phyloP scores from a whole-genome alignment of 2,888 invertebrate species.

The Agelastica alni region DNA sequence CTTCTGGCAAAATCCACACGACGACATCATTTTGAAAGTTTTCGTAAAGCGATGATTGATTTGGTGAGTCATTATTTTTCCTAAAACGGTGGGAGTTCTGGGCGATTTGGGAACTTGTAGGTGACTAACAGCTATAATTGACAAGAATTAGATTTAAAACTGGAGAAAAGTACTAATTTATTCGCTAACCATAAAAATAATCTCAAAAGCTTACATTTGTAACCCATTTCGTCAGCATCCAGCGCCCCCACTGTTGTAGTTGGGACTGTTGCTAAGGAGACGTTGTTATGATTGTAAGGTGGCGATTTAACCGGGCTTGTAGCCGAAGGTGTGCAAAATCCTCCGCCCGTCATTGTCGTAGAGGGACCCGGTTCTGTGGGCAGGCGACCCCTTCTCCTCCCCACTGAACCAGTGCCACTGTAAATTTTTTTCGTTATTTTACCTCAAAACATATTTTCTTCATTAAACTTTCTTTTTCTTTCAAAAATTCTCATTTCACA shows the following conservation, averaged over 20 bases:
- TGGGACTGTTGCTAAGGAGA: too few species aligned
- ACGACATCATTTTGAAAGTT: conserved; percentile 85
- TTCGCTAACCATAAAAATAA: too few species aligned
- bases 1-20: conserved; percentile 83
- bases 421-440: too few species aligned
- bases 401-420: conserved; percentile 49
- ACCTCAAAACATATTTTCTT: too few species aligned
- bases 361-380: conserved; percentile 66
- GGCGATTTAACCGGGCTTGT: conserved; percentile 67
- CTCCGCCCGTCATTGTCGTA: conserved; percentile 58
- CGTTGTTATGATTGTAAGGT: conserved; percentile 59
- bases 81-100: conserved; percentile 57
- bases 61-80: conserved; percentile 80
- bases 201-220: conserved; percentile 54
- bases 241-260: conserved; percentile 52
- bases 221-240: conserved; percentile 60
- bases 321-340: conserved; percentile 55
- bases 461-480: too few species aligned
- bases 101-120: conserved; percentile 67
- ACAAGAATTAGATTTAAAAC: too few species aligned
- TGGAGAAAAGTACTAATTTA: too few species aligned
- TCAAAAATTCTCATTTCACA: too few species aligned
- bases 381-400: conserved; percentile 58
- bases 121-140: conserved; percentile 56
- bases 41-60: conserved; percentile 90